Conservation (phyloP, 35 echinoderm and acorn worm genomes). For the Patiria miniata region DNA sequence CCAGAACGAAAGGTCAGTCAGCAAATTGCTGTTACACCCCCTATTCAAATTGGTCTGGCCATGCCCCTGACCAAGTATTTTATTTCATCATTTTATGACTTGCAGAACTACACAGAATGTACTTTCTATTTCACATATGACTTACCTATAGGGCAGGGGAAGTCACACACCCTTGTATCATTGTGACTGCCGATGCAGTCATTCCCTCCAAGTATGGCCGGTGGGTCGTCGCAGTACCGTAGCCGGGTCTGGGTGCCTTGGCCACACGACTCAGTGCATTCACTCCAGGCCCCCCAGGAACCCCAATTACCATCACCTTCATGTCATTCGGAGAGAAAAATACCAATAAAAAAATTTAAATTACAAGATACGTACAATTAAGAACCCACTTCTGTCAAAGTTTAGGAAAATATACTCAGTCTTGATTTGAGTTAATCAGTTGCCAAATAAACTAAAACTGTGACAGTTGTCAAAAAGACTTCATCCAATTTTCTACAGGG, state of each 20-base stretch:
- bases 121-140: neutral
- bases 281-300: conserved; percentile 61
- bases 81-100: too few species aligned
- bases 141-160: conserved; percentile 63
- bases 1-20: too few species aligned
- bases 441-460: too few species aligned
- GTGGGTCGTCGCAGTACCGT: conserved; percentile 65
- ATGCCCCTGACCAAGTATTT: too few species aligned
- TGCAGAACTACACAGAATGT: too few species aligned
- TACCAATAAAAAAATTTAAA: neutral
- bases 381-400: too few species aligned
- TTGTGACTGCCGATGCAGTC: conserved; percentile 51
- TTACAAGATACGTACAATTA: neutral
- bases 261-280: conserved; percentile 62
- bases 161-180: conserved; percentile 44
- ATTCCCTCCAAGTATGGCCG: conserved; percentile 66
- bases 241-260: conserved; percentile 45
- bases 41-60: too few species aligned
- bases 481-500: too few species aligned
- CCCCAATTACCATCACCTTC: conserved; percentile 54
- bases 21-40: too few species aligned
- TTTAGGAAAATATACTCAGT: too few species aligned
- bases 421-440: too few species aligned
- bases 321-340: neutral
- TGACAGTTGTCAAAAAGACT: too few species aligned